phyloP scores from a whole-genome alignment of 2,113 vertebrate species.

The Cyprinodon tularosa region DNA sequence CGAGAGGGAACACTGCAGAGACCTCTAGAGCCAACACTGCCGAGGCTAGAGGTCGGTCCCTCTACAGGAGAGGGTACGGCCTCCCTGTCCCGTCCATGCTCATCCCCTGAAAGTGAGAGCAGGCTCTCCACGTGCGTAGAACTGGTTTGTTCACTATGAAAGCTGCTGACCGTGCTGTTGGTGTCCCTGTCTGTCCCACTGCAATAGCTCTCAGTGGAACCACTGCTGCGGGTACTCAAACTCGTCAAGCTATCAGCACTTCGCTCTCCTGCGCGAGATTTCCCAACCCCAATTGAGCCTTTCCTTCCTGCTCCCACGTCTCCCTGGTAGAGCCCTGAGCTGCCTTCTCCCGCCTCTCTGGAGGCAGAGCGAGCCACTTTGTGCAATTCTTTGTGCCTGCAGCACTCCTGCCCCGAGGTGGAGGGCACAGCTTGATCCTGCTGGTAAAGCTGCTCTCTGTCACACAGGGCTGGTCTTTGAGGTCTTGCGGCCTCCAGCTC shows the following conservation, averaged over 20 bases:
- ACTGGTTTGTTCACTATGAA: constrained; percentile 95
- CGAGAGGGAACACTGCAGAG: constrained; percentile 85
- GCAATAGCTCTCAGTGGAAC: constrained; percentile 96
- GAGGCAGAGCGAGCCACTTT: constrained; percentile 79
- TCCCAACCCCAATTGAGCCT: constrained; percentile 72
- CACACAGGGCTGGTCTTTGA: constrained; percentile 81
- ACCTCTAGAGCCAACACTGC: constrained; percentile 66
- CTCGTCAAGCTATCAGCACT: constrained; percentile 94
- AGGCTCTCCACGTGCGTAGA: constrained; percentile 95
- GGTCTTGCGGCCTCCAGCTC: constrained; percentile 91
- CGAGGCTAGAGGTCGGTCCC: constrained; percentile 83
- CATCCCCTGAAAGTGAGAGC: constrained; percentile 87
- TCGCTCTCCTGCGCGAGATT: constrained; percentile 85
- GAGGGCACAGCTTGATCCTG: constrained; percentile 74
- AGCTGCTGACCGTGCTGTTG: constrained; percentile 96
- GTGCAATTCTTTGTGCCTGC: constrained; percentile 71
- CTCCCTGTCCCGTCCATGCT: constrained; percentile 76
- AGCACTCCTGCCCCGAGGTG: constrained; percentile 74
- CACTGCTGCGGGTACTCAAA: constrained; percentile 94
- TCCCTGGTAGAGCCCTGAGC: constrained; percentile 76
- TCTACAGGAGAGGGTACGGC: constrained; percentile 70
- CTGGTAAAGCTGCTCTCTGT: constrained; percentile 83
- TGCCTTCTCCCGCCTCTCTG: constrained; percentile 75
- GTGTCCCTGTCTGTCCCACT: constrained; percentile 96
- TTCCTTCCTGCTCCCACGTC: constrained; percentile 66